Evolutionary conservation across 1,140 invertebrate species (phyloP), one percentile per base, ranked within the genome.

Genomic region (Carposina sasakii): DNA sequence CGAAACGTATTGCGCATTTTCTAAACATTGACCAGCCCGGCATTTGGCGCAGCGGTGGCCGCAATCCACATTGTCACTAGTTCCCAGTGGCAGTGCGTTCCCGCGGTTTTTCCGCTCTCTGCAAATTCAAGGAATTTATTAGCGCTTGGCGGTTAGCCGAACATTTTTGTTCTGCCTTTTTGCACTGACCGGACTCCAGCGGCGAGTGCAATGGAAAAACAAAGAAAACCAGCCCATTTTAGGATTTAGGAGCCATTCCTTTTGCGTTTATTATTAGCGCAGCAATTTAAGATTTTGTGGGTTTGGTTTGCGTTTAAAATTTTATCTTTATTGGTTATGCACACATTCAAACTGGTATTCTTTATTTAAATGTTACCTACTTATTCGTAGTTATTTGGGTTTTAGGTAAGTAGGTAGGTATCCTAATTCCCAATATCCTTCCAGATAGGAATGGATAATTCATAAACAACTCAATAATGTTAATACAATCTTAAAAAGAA

Each of bases 121-220:
- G 59, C 67, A 69, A 70, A 77, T 70, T 70, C 66, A 49, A 67
- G 65, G 64, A 75, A 77, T 78, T 78, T 76, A 78, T 74, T 76
- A 71, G 70, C 71, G 67, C 63, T 72, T 63, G 65, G 72, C 61
- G 75, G 71, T 72, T 63, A 65, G 57, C 64, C 67, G 66, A 63
- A 63, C 52, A 48, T 59, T 71, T 71, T 73, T 76, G 71, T 55
- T 63, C 60, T 28, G 36, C 47, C 19, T 65, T 69, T 75, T 73
- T 61, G 50, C 49, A 51, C 51, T 59, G 56, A 57, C 54, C 52
- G 44, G 41, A 51, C 60, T 57, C 47, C 48, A 51, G 53, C 57
- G 42, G 55, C 42, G 52, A 39, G 54, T 26, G 53, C 54, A 48
- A 44, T 41, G 49, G 54, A 59, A 61, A 54, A 64, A 66, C 48